These are phyloP conservation scores for Allophyes oxyacanthae DNA, from an alignment of 2,888 invertebrate species.

Conservation along the genomic window DNA sequence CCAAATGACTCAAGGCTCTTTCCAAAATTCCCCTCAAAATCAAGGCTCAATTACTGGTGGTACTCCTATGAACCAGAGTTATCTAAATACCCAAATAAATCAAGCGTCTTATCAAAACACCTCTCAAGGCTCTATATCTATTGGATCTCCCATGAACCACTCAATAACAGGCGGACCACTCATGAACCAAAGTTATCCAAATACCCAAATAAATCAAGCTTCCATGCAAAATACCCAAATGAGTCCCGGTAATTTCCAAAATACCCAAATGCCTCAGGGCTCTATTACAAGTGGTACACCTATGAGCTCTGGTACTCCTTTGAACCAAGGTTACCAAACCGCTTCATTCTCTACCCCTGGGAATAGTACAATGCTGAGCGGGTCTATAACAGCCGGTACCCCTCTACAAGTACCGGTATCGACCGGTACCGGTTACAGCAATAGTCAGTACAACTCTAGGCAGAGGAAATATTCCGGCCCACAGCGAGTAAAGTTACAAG, in stretches of 20 bases:
- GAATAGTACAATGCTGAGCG: constrained; percentile 31
- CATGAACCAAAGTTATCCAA: constrained; percentile 9
- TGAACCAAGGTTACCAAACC: constrained; percentile 3
- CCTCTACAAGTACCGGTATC: constrained; percentile 56
- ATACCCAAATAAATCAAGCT: not conserved
- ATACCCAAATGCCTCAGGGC: constrained; percentile 16
- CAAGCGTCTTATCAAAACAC: constrained; percentile 21
- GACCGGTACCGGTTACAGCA: constrained; percentile 50
- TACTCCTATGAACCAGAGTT: constrained; percentile 30
- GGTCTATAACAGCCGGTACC: constrained; percentile 60
- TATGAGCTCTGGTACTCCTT: not conserved
- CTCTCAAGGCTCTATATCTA: constrained; percentile 33
- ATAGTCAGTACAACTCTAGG: constrained; percentile 67
- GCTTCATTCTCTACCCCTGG: constrained; percentile 20
- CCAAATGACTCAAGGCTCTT: constrained; percentile 14
- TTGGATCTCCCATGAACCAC: constrained; percentile 35
- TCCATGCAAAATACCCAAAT: constrained; percentile 1
- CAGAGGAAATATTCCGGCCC: constrained; percentile 90
- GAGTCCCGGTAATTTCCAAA: constrained; percentile 29
- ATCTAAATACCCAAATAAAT: constrained; percentile 31
- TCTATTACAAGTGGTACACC: constrained; percentile 18
- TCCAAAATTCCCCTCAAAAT: constrained; percentile 13
- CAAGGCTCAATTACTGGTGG: constrained; percentile 12
- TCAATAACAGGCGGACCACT: constrained; percentile 29
- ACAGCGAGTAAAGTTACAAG: constrained; percentile 83